Percentiles rank a stretch among this genome's conserved stretches.
Conservation (phyloP, 2,797 vertebrate genomes). For the Sarcophilus harrisii region DNA sequence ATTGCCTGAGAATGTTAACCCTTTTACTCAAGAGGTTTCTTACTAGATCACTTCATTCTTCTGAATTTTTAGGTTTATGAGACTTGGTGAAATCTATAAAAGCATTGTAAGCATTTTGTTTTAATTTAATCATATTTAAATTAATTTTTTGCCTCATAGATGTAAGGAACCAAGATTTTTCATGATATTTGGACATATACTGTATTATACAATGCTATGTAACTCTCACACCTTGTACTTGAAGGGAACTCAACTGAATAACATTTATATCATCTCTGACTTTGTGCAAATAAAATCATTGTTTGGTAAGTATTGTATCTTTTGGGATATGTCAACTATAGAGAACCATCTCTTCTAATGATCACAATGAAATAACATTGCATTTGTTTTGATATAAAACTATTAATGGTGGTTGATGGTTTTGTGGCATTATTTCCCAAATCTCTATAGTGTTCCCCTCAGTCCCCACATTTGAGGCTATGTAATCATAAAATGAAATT, state of each 20-base stretch:
- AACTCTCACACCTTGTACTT: not conserved
- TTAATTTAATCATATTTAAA: not conserved
- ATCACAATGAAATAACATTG: no score
- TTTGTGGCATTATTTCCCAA: not conserved
- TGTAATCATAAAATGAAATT: not conserved
- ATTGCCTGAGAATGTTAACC: not conserved
- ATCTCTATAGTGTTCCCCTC: not conserved
- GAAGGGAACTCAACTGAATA: not conserved
- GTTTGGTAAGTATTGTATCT: not conserved
- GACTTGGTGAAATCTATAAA: not conserved
- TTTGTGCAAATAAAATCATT: not conserved
- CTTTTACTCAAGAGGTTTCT: not conserved
- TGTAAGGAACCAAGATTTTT: not conserved
- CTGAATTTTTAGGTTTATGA: no score
- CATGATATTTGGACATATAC: not conserved
- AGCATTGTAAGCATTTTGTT: not conserved
- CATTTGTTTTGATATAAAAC: not conserved
- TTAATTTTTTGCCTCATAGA: not conserved
- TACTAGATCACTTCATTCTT: not conserved
- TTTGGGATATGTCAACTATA: not conserved
- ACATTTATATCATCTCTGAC: not conserved
- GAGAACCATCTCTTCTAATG: no score
- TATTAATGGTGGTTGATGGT: not conserved
- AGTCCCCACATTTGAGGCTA: not conserved
- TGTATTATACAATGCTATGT: not conserved